Evolutionary conservation across 2,888 invertebrate genomes (phyloP).

Genomic region (Cetonia aurata): DNA sequence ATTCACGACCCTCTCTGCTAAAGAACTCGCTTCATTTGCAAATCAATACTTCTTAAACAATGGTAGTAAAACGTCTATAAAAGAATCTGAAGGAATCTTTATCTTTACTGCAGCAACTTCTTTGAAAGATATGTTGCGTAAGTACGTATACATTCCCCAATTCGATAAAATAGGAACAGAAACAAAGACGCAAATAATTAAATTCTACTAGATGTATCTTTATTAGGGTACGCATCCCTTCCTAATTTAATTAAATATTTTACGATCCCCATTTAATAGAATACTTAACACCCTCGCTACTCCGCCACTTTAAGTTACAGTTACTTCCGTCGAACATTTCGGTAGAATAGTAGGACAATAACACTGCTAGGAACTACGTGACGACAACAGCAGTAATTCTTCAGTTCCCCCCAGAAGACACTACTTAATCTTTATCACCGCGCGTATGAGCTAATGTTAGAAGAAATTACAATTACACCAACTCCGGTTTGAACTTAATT

Average conservation of each 20-base stretch:
- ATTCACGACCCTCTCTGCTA: no score
- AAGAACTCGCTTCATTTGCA: no score
- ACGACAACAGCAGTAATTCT: constrained; percentile 25
- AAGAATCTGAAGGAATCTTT: no score
- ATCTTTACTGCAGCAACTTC: no score
- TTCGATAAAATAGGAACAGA: no score
- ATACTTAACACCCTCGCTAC: constrained; percentile 7
- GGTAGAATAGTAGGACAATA: constrained; percentile 17
- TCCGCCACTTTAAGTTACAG: constrained; percentile 25
- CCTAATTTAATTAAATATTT: constrained; percentile 36
- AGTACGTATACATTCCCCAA: no score
- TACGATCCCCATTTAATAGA: constrained; percentile 23
- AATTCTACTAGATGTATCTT: constrained; percentile 16
- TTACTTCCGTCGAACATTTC: constrained; percentile 18
- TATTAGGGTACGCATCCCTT: constrained; percentile 28
- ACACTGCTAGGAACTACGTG: background rate
- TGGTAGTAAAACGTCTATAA: no score
- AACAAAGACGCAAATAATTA: constrained; percentile 22
- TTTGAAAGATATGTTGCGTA: no score
- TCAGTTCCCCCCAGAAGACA: background rate
- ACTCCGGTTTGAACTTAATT: constrained; percentile 13
- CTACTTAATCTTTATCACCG: background rate
- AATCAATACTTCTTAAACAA: no score
- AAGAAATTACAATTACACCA: constrained; percentile 13
- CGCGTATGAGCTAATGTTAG: constrained; percentile 11